Percentiles rank a stretch among this genome's conserved stretches.
These are phyloP conservation scores for Gulo gulo DNA, from an alignment of 2,113 vertebrate genomes.

Conservation along the genomic window DNA sequence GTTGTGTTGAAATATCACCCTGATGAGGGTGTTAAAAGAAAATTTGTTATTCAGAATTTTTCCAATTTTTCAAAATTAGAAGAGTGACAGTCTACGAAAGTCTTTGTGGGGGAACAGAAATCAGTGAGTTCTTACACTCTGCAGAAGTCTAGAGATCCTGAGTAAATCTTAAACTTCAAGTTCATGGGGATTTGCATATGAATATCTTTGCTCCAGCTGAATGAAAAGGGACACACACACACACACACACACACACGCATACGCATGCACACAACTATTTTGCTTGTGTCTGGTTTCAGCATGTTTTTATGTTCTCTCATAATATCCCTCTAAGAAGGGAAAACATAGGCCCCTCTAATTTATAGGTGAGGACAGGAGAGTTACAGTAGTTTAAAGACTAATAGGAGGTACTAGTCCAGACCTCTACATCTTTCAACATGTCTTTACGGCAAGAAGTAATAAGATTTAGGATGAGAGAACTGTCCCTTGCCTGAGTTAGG, in stretches of 20 bases:
- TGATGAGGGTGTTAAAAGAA: background rate
- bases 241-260: background rate
- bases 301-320: background rate
- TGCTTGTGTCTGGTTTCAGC: background rate
- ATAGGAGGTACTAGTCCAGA: background rate
- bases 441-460: background rate
- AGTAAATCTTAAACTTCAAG: constrained; percentile 20
- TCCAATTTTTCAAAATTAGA: constrained; percentile 32
- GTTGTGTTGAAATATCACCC: background rate
- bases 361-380: background rate
- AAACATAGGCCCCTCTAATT: background rate
- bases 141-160: background rate
- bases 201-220: background rate
- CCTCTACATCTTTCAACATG: background rate
- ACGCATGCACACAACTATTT: background rate
- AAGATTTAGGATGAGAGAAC: background rate
- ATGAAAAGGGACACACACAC: background rate
- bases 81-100: background rate
- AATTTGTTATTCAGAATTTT: constrained; percentile 9
- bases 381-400: background rate
- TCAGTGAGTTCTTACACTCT: background rate
- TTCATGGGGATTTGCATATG: constrained; percentile 56
- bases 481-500: background rate
- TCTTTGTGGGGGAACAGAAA: background rate
- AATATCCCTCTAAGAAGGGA: background rate